Base-by-base conservation (phyloP, 1,140 invertebrate genomes). In the Conus betulinus region DNA sequence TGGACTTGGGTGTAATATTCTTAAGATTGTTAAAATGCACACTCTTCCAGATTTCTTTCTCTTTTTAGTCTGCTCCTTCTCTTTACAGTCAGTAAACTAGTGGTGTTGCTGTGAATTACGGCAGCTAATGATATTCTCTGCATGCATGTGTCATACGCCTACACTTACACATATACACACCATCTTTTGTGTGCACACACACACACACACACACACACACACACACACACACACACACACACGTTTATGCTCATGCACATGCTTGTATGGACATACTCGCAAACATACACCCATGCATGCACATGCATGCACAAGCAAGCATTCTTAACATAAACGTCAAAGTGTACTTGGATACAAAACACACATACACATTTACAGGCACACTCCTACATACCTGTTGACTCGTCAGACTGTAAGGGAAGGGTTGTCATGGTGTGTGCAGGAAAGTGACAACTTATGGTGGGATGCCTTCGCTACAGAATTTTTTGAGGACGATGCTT, bases 401-500 rank as follows among this genome's bases (percentile, higher is more conserved):
- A 15, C 2, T 82, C 51, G 6, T 74, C 15, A 7, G 39, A 82
- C 39, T 39, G 39, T 82, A 17, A 82, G 10, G 17, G 8, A 39
- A 39, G 25, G 17, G 17, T 11, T 79, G 76, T 17, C 76, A 82
- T 15, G 10, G 13, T 85, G 57, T 91, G 94, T 94, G 25, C 92
- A 98, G 98, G 98, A 99, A 93, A 99, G 98, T 96, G 98, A 99
- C 96, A 99, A 99, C 96, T 96, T 99, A 90, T 99, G 99, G 99
- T 99, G 99, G n/a, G 99, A 99, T 96, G 97, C 98, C 71, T 99
- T 99, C 96, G 98, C 98, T 91, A 99, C 98, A 89, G 99, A 99
- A 95, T 99, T 99, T 96, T 99, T 99, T 96, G 99, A 99, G 96
- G 99, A 99, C 95, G 99, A 99, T 96, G 98, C 99, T 88, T 98